Conservation (phyloP, 2,113 vertebrate genomes). For the Rhabdomys dilectus region DNA sequence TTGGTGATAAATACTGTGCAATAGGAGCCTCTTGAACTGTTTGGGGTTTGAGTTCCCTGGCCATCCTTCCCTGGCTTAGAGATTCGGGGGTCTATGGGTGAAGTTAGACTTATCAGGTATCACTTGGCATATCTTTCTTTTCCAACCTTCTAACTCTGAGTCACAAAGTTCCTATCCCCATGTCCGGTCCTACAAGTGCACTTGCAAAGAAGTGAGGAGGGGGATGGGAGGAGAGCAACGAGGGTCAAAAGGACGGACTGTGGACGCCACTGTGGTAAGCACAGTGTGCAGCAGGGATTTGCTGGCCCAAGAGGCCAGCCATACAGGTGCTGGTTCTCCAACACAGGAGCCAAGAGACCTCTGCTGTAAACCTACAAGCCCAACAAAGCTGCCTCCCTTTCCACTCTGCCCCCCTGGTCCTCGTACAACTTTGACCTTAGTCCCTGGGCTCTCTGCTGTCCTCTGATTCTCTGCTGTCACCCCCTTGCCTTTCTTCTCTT, state of each 20-base stretch:
- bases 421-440: accelerated
- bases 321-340: accelerated
- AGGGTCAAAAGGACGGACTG: neutral
- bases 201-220: neutral
- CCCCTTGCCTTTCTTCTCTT: neutral
- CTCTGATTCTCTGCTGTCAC: neutral
- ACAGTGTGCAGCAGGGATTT: neutral
- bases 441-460: neutral
- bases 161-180: accelerated
- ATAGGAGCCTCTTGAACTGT: neutral
- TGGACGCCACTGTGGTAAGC: no score
- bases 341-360: neutral
- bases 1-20: no score
- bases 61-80: neutral
- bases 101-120: neutral
- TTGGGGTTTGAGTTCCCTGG: neutral
- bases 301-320: neutral
- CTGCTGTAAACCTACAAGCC: neutral
- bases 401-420: neutral
- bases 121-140: neutral
- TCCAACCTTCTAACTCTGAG: neutral
- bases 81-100: neutral
- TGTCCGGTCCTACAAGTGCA: neutral
- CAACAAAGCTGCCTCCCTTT: neutral
- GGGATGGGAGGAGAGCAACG: accelerated